A percentile compares a stretch with the other conserved stretches of the same genome.
Evolutionary conservation across 2,113 vertebrate genomes (phyloP).

Genomic region (Crypturellus undulatus): DNA sequence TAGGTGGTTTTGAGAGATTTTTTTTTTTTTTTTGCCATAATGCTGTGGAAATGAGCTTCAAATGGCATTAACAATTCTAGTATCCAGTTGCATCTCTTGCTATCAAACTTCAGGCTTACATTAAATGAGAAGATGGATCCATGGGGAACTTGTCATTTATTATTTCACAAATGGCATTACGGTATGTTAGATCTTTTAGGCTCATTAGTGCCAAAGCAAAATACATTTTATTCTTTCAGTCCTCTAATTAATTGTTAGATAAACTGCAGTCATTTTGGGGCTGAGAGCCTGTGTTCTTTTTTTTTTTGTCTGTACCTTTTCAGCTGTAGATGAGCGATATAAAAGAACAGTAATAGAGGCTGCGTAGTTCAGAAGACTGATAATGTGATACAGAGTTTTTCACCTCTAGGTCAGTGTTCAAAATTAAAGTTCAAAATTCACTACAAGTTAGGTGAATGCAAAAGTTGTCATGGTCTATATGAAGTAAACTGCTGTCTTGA

Average conservation of each 20-base stretch:
- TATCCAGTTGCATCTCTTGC: neutral
- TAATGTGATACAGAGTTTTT: neutral
- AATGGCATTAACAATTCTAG: neutral
- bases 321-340: neutral
- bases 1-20: neutral
- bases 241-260: neutral
- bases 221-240: neutral
- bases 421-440: conserved; percentile 16
- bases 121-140: neutral
- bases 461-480: neutral
- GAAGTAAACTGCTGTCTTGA: neutral
- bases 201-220: neutral
- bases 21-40: neutral
- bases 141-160: neutral
- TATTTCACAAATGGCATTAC: neutral
- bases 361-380: neutral
- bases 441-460: neutral
- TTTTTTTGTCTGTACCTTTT: neutral
- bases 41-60: neutral
- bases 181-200: neutral
- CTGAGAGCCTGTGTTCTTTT: neutral
- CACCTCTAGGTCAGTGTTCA: neutral
- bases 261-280: neutral
- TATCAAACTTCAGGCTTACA: neutral
- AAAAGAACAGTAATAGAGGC: neutral